Percentiles rank a stretch among this genome's conserved stretches.
Conservation (phyloP, 1,140 invertebrate species). For the Anoplophora glabripennis region DNA sequence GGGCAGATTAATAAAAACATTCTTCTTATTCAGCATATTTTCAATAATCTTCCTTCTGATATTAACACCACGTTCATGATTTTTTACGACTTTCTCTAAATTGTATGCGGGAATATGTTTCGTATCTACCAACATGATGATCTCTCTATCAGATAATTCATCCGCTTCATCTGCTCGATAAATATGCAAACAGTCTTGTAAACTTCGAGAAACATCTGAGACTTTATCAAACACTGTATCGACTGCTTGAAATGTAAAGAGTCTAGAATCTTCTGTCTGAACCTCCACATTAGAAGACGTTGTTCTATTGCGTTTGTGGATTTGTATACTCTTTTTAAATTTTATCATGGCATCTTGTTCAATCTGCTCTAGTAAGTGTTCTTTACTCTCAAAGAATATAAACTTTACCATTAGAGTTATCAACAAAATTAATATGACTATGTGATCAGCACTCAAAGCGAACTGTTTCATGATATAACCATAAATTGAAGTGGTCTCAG, state of each 20-base stretch:
- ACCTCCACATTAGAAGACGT: slow-evolving; percentile 27
- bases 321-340: slow-evolving; percentile 13
- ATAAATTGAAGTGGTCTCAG: slow-evolving; percentile 44
- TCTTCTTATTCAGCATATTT: slow-evolving; percentile 37
- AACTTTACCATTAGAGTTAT: slow-evolving; percentile 83
- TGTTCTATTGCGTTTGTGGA: slow-evolving; percentile 19
- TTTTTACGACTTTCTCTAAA: slow-evolving; percentile 76
- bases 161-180: slow-evolving; percentile 67
- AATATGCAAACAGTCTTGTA: slow-evolving; percentile 77
- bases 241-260: not conserved
- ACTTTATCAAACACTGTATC: slow-evolving; percentile 29
- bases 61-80: slow-evolving; percentile 78
- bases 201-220: slow-evolving; percentile 50
- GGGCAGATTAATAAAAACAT: slow-evolving; percentile 67
- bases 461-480: slow-evolving; percentile 48
- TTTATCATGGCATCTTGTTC: slow-evolving; percentile 17
- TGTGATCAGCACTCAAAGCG: slow-evolving; percentile 80
- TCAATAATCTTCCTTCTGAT: slow-evolving; percentile 68
- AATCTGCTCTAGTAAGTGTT: slow-evolving; percentile 53
- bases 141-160: slow-evolving; percentile 75
- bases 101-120: slow-evolving; percentile 78
- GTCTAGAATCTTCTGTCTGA: slow-evolving; percentile 27
- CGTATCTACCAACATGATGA: slow-evolving; percentile 73
- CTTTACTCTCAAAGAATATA: slow-evolving; percentile 82
- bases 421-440: slow-evolving; percentile 81